Percentiles rank a stretch among this genome's conserved stretches.
Evolutionary conservation across 2,888 invertebrate genomes (phyloP).

Genomic region (Microdon myrmicae): DNA sequence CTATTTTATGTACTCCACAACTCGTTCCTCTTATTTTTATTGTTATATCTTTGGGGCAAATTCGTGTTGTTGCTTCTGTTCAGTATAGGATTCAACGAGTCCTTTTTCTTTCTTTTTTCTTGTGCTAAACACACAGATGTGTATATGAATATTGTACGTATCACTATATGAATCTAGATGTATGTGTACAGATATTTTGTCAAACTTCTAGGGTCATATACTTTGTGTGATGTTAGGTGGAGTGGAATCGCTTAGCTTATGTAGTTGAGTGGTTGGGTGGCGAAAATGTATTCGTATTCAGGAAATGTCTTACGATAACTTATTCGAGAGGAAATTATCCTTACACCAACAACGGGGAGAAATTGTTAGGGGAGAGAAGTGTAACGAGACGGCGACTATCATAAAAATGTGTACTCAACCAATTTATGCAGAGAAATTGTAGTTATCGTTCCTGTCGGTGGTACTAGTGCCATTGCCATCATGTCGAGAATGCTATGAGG

Average conservation of each 20-base stretch:
- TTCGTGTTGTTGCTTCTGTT: slow-evolving; percentile 18
- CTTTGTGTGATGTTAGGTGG: no score
- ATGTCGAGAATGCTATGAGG: not conserved
- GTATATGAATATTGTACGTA: no score
- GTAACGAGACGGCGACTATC: slow-evolving; percentile 21
- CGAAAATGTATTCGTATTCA: slow-evolving; percentile 49
- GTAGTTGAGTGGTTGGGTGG: no score
- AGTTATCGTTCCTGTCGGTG: no score
- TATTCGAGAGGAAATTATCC: slow-evolving; percentile 53
- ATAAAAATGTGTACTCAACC: slow-evolving; percentile 38
- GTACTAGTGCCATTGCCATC: slow-evolving; percentile 2
- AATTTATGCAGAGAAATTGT: slow-evolving; percentile 35
- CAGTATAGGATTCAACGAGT: no score
- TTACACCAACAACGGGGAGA: slow-evolving; percentile 33
- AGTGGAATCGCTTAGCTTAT: no score
- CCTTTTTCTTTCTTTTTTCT: no score
- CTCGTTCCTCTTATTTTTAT: slow-evolving; percentile 4
- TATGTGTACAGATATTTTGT: no score
- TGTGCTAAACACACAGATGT: slow-evolving; percentile 7
- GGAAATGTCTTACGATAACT: slow-evolving; percentile 52
- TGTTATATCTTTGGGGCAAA: slow-evolving; percentile 4
- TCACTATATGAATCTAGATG: no score
- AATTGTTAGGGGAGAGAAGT: slow-evolving; percentile 4
- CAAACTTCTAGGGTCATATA: no score
- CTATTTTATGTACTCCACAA: no score